Conservation (phyloP, 2,113 vertebrate species). For the Hemibates koningsi region DNA sequence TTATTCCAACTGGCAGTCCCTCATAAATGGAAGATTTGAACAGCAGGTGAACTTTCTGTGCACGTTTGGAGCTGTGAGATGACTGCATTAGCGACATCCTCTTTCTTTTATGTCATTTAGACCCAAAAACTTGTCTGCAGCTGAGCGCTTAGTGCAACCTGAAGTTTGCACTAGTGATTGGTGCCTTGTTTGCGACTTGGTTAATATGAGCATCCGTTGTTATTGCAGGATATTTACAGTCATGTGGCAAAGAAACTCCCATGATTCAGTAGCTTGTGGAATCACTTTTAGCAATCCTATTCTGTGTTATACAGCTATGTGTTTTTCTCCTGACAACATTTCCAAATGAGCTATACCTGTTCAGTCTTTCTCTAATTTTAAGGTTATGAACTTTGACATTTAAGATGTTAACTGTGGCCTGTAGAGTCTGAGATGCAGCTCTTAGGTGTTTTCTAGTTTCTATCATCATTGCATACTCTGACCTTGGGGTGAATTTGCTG, state of each 20-base stretch:
- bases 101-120: neutral
- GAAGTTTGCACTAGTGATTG: neutral
- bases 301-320: neutral
- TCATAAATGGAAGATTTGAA: neutral
- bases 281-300: neutral
- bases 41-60: neutral
- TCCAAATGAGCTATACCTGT: neutral
- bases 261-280: neutral
- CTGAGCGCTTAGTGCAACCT: neutral
- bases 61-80: neutral
- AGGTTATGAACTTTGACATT: neutral
- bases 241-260: neutral
- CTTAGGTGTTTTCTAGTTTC: neutral
- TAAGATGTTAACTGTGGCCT: neutral
- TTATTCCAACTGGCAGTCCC: neutral
- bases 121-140: neutral
- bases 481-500: neutral
- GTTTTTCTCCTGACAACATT: neutral
- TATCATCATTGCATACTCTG: neutral
- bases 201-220: neutral
- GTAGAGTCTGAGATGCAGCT: neutral
- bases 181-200: fast-evolving
- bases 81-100: neutral
- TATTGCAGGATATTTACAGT: neutral
- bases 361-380: neutral